Conservation (phyloP, 35 echinoderm and acorn worm genomes). For the Hemicentrotus pulcherrimus region DNA sequence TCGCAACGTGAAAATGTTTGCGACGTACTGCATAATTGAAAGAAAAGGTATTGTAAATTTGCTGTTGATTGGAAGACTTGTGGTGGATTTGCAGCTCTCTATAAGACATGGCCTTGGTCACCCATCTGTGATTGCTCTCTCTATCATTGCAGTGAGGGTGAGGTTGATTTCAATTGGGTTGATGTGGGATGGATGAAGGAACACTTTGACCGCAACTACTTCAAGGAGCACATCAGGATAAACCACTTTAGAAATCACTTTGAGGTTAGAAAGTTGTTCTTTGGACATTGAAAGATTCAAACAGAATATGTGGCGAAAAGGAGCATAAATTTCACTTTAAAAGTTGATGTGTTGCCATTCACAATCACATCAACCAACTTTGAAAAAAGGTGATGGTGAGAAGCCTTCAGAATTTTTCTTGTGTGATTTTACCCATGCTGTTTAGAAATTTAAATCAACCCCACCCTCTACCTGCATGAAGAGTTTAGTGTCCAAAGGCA, state of each 20-base stretch:
- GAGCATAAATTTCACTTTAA: neutral
- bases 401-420: neutral
- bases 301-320: neutral
- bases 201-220: slow-evolving; percentile 94
- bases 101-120: neutral
- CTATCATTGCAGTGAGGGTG: slow-evolving; percentile 64
- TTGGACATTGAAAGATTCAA: neutral
- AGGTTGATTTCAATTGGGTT: slow-evolving; percentile 98
- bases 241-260: slow-evolving; percentile 99
- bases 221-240: slow-evolving; percentile 94
- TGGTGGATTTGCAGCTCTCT: neutral
- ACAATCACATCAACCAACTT: neutral
- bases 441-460: neutral
- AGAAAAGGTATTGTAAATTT: too few species aligned
- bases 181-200: slow-evolving; percentile 98
- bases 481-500: neutral
- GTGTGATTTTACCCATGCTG: too few species aligned
- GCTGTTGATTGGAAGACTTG: too few species aligned
- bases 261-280: slow-evolving; percentile 74
- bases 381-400: neutral
- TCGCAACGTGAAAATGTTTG: too few species aligned
- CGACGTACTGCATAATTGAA: too few species aligned
- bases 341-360: neutral
- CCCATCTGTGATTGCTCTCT: neutral
- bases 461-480: neutral